Conservation (phyloP, 2,888 invertebrate species). For the Abrostola tripartita region DNA sequence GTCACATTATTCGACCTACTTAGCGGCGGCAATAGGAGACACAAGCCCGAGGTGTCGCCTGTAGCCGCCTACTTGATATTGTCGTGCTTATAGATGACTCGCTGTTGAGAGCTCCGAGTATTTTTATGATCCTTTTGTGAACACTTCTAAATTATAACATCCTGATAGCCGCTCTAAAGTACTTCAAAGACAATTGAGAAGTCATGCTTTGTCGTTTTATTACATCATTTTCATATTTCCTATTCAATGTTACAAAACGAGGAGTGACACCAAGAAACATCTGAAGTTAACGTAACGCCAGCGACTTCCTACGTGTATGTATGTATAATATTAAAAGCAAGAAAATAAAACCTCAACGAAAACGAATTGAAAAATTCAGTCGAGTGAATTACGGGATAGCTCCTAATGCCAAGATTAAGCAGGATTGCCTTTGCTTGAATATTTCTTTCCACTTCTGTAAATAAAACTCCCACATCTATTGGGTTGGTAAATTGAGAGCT, state of each 20-base stretch:
- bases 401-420: constrained; percentile 58
- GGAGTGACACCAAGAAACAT: constrained; percentile 22
- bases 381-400: constrained; percentile 55
- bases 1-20: constrained; percentile 88
- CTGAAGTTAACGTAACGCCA: constrained; percentile 23
- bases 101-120: constrained; percentile 53
- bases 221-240: constrained; percentile 25
- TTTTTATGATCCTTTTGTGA: constrained; percentile 56
- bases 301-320: constrained; percentile 18
- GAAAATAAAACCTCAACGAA: constrained; percentile 47
- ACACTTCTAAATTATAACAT: constrained; percentile 47
- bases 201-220: constrained; percentile 46
- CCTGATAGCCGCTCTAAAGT: constrained; percentile 36
- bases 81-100: constrained; percentile 61
- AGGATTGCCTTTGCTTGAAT: constrained; percentile 55
- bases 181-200: constrained; percentile 44
- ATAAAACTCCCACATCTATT: constrained; percentile 56
- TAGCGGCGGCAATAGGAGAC: constrained; percentile 74
- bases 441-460: constrained; percentile 54
- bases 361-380: constrained; percentile 58
- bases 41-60: constrained; percentile 76
- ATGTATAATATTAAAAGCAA: constrained; percentile 41
- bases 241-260: constrained; percentile 17
- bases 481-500: constrained; percentile 54
- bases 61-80: constrained; percentile 70